A percentile compares a stretch with the other conserved stretches of the same genome.
Conservation (phyloP, 2,113 vertebrate genomes). For the Sturnira hondurensis region DNA sequence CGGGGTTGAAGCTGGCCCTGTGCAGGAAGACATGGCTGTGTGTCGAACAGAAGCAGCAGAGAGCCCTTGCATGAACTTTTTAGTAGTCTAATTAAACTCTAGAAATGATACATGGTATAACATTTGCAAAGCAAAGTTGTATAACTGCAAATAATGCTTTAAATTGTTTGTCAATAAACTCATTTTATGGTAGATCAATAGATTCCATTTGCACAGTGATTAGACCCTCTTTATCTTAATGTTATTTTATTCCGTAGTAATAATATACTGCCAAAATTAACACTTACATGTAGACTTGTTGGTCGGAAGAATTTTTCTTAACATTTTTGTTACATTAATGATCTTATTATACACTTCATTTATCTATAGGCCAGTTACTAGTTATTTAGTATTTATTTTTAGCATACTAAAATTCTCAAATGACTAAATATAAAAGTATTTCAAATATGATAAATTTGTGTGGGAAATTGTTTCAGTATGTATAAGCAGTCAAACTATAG, state of each 20-base stretch:
- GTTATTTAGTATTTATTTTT: constrained; percentile 77
- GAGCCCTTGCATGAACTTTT: background rate
- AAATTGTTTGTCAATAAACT: constrained; percentile 82
- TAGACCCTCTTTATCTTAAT: constrained; percentile 80
- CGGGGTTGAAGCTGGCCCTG: too few relatives aligned
- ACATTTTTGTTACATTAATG: constrained; percentile 80
- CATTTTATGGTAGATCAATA: constrained; percentile 80
- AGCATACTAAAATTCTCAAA: constrained; percentile 43
- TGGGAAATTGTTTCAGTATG: constrained; percentile 1
- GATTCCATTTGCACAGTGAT: constrained; percentile 75
- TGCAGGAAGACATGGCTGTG: too few relatives aligned
- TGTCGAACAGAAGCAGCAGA: too few relatives aligned
- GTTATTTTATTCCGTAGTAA: constrained; percentile 66
- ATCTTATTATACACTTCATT: constrained; percentile 70
- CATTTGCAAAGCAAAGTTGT: constrained; percentile 55
- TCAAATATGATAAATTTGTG: constrained; percentile 24
- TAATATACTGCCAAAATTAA: constrained; percentile 80
- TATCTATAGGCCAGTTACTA: constrained; percentile 63
- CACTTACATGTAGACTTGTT: constrained; percentile 69
- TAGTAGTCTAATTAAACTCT: background rate
- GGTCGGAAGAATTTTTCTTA: constrained; percentile 67
- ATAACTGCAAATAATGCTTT: constrained; percentile 75
- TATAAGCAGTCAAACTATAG: background rate
- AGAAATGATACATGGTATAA: constrained; percentile 28
- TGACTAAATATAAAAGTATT: constrained; percentile 39